These are phyloP conservation scores for Lypha dubia DNA, from an alignment of 2,888 invertebrate species.

Conservation along the genomic window DNA sequence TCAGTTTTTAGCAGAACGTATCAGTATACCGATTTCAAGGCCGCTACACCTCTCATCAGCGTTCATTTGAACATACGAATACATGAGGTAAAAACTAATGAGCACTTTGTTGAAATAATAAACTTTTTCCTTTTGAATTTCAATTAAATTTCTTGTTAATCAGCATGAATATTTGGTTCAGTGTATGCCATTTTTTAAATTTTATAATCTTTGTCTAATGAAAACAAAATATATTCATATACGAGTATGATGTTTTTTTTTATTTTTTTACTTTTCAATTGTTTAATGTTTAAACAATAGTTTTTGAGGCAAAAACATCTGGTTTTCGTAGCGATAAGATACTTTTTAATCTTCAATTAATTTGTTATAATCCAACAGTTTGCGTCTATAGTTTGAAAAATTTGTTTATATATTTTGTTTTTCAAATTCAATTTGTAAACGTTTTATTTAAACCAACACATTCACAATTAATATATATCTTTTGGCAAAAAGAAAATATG, in stretches of 20 bases:
- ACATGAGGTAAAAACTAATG: no score
- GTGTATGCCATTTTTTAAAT: not conserved
- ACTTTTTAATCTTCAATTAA: slow-evolving; percentile 21
- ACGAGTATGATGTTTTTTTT: no score
- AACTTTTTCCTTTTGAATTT: no score
- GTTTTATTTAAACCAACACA: not conserved
- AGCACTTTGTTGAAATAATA: no score
- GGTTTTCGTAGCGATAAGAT: slow-evolving; percentile 49
- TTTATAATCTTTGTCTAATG: not conserved
- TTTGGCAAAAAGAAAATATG: slow-evolving; percentile 21
- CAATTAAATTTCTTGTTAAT: no score
- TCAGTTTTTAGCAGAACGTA: no score
- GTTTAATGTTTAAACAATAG: slow-evolving; percentile 29
- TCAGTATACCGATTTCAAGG: no score
- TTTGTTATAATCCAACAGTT: not conserved
- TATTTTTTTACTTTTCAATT: slow-evolving; percentile 1
- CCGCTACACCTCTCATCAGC: no score
- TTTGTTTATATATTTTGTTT: not conserved
- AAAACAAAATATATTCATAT: not conserved
- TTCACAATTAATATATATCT: not conserved
- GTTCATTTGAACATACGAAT: no score
- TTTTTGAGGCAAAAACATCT: slow-evolving; percentile 41
- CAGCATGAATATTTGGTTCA: not conserved
- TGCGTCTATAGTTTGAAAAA: not conserved
- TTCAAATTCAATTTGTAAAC: not conserved